Evolutionary conservation across 2,113 vertebrate genomes (phyloP).

Genomic region (Scartelaos histophorus): DNA sequence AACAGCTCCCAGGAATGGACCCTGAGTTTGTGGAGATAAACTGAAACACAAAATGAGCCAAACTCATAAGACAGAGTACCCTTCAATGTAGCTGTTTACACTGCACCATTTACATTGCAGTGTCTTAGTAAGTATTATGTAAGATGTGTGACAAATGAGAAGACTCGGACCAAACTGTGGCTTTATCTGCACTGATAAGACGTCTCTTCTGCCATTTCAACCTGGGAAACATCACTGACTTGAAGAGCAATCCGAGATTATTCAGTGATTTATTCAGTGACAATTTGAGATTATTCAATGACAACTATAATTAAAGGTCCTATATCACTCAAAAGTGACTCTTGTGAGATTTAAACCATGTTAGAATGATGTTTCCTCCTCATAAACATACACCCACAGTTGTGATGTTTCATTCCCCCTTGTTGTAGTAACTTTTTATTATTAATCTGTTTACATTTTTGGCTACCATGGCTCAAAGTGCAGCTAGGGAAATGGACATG

Average conservation of each 20-base stretch:
- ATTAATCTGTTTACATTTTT: too few species aligned
- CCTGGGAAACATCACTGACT: neutral
- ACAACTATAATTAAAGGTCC: too few species aligned
- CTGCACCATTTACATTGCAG: slow-evolving; percentile 20
- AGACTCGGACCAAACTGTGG: neutral
- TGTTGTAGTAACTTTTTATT: too few species aligned
- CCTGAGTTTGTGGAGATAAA: slow-evolving; percentile 21
- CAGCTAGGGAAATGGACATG: neutral
- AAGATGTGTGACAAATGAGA: slow-evolving; percentile 29
- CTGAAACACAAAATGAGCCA: slow-evolving; percentile 41
- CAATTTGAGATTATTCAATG: neutral
- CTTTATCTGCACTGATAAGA: neutral
- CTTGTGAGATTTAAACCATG: too few species aligned
- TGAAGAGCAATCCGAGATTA: neutral
- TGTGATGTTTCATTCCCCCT: too few species aligned
- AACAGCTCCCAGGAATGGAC: slow-evolving; percentile 14
- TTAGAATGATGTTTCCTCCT: too few species aligned
- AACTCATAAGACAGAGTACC: slow-evolving; percentile 20
- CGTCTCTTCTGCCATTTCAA: neutral
- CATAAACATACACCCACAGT: too few species aligned
- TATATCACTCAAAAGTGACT: too few species aligned
- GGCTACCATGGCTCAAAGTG: neutral
- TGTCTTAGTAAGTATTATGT: slow-evolving; percentile 32
- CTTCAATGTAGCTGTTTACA: slow-evolving; percentile 25
- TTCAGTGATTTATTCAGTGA: too few species aligned